Percentiles rank a stretch among this genome's conserved stretches.
Evolutionary conservation across 2,797 vertebrate genomes (phyloP).

Genomic region (Heliangelus exortis): DNA sequence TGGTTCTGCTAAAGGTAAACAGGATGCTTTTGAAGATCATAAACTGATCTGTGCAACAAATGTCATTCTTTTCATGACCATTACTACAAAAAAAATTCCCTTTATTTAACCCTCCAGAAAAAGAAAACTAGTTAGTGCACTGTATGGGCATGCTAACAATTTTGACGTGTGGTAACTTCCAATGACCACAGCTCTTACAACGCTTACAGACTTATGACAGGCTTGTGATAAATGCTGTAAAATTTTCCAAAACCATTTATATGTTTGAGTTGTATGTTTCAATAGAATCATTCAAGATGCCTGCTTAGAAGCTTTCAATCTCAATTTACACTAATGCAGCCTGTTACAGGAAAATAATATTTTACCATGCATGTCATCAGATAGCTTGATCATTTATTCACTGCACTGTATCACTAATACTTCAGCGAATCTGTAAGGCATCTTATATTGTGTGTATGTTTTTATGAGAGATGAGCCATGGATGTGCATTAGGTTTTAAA

Average conservation of each 20-base stretch:
- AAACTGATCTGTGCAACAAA: not conserved
- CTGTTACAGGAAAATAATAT: too few relatives aligned
- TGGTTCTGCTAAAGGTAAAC: not conserved
- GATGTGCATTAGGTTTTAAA: too few relatives aligned
- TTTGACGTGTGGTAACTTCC: not conserved
- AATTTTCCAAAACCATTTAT: not conserved
- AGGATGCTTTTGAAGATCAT: not conserved
- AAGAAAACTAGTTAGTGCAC: not conserved
- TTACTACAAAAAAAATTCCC: not conserved
- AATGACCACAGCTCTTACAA: not conserved
- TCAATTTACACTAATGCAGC: too few relatives aligned
- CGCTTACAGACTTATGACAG: not conserved
- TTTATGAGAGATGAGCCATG: too few relatives aligned
- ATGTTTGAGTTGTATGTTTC: too few relatives aligned
- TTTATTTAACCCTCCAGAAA: not conserved
- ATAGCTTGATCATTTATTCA: too few relatives aligned
- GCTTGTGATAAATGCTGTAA: not conserved
- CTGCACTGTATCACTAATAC: too few relatives aligned
- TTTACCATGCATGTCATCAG: too few relatives aligned
- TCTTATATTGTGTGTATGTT: too few relatives aligned
- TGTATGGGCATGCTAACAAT: not conserved
- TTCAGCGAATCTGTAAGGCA: too few relatives aligned
- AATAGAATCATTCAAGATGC: too few relatives aligned
- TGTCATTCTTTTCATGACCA: not conserved
- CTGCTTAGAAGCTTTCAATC: too few relatives aligned